Evolutionary conservation across 2,797 vertebrate species (phyloP), one percentile per base, ranked within the genome.

Genomic region (Crypturellus tataupa): DNA sequence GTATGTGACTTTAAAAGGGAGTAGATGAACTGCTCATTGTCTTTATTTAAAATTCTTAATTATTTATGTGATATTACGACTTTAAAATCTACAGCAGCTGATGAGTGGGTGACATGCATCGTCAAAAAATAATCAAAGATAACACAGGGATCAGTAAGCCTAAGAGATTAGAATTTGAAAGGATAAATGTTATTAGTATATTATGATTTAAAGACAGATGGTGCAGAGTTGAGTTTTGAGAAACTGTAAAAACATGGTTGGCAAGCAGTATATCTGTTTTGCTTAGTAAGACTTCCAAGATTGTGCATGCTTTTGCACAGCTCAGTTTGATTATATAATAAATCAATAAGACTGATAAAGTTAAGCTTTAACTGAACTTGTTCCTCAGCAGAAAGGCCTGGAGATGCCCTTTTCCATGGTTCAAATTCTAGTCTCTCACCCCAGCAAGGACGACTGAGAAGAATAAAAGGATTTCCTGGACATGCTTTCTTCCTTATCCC

Each of bases 181-280:
- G 59, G 27, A 88, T 84, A 90, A 51, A 81, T 69, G 71, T 85
- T 89, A 71, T 89, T 73, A 83, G 55, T 83, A 56, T 90, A 75
- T 80, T 92, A 80, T 80, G 73, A 85, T 80, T 75, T 88, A 84
- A 85, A 91, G 60, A 86, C 82, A 94, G 88, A 92, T 85, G 80
- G 80, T 85, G 37, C 29, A 42, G 40, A 56, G 47, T 9, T 47
- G 68, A 90, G 69, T 39, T 0, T 3, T 60, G 60, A 10, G 59
- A 94, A 25, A 63, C 1, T 87, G 73, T 24, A 82, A 89, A 80
- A 94, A 83, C 39, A 56, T 11, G 53, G 27, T 72, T 94, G 84
- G 51, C 60, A 71, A 85, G 53, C 2, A 53, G 49, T 15, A 27
- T 24, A 21, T 89, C 37, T 83, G 40, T 64, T 93, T 90, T 68